Conservation (phyloP, 2,888 invertebrate species). For the Apantesis nais region DNA sequence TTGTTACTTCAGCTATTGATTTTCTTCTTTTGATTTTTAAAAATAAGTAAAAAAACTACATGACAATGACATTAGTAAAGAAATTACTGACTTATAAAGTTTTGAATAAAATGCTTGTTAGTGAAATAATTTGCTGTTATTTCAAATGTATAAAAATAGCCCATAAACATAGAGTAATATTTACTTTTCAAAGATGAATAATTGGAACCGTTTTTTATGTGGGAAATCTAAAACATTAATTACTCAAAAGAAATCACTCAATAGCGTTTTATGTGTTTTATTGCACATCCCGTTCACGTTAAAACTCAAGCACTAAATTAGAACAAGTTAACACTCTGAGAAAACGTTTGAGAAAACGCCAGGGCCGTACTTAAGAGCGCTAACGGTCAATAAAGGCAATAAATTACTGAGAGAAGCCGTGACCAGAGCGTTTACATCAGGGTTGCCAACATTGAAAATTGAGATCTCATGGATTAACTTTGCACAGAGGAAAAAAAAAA, state of each 20-base stretch:
- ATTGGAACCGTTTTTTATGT: background rate
- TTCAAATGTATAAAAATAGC: background rate
- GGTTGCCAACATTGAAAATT: constrained; percentile 29
- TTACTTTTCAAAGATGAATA: background rate
- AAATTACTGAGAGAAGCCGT: constrained; percentile 54
- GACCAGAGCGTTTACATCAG: constrained; percentile 46
- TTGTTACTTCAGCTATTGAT: background rate
- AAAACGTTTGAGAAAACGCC: constrained; percentile 45
- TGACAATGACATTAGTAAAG: background rate
- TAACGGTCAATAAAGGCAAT: constrained; percentile 65
- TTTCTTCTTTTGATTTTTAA: background rate
- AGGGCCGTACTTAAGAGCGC: constrained; percentile 52
- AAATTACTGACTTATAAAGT: background rate
- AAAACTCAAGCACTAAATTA: constrained; percentile 50
- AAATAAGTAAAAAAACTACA: no score
- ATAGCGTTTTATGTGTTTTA: constrained; percentile 39
- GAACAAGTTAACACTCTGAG: constrained; percentile 50
- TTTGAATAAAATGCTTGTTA: background rate
- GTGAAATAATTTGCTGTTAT: background rate
- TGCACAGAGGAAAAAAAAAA: background rate
- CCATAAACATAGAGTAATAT: background rate
- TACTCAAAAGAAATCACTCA: background rate
- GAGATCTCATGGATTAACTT: constrained; percentile 8
- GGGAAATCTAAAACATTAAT: background rate
- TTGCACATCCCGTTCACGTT: constrained; percentile 31